Percentiles rank a stretch among this genome's conserved stretches.
phyloP scores from a whole-genome alignment of 2,113 vertebrate genomes.

The Choloepus hoffmanni region DNA sequence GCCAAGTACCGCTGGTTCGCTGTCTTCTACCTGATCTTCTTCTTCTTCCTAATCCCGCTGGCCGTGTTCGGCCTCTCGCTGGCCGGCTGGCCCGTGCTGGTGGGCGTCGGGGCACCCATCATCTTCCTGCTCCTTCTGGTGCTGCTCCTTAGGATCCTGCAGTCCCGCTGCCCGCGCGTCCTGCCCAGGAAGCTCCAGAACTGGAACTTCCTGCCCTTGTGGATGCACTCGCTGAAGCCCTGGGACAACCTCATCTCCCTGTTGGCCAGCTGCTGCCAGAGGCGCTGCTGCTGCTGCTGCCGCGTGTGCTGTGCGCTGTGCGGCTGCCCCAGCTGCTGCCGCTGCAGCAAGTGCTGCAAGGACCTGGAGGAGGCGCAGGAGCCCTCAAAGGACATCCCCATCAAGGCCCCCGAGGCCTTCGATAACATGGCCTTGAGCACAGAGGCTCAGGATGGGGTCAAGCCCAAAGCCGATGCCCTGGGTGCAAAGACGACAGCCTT shows the following conservation, averaged over 20 bases:
- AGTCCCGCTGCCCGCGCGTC: constrained; percentile 84
- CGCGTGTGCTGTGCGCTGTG: constrained; percentile 87
- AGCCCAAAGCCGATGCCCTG: constrained; percentile 7
- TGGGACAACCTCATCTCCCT: constrained; percentile 90
- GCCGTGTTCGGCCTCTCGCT: constrained; percentile 92
- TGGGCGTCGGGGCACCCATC: constrained; percentile 92
- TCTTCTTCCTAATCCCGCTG: constrained; percentile 93
- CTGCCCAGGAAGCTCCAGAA: constrained; percentile 89
- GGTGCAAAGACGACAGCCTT: constrained; percentile 81
- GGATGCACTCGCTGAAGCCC: constrained; percentile 93
- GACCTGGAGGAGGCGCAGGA: constrained; percentile 56
- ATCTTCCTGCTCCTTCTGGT: constrained; percentile 81
- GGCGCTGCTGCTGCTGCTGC: constrained; percentile 91
- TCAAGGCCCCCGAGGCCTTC: constrained; percentile 87
- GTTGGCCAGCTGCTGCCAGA: constrained; percentile 81
- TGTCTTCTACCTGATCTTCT: constrained; percentile 91
- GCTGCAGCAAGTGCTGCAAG: constrained; percentile 77
- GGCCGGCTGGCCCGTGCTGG: constrained; percentile 94
- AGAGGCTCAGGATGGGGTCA: constrained; percentile 75
- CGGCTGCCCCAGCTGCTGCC: constrained; percentile 83
- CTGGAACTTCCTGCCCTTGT: constrained; percentile 93
- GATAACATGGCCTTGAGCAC: constrained; percentile 87
- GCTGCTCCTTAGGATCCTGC: constrained; percentile 90
- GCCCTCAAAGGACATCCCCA: constrained; percentile 75
- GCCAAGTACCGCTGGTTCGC: constrained; percentile 98